A percentile compares a stretch with the other conserved stretches of the same genome.
These are phyloP conservation scores for Cataglyphis rosenhaueri DNA, from an alignment of 2,888 invertebrate species.

Conservation along the genomic window DNA sequence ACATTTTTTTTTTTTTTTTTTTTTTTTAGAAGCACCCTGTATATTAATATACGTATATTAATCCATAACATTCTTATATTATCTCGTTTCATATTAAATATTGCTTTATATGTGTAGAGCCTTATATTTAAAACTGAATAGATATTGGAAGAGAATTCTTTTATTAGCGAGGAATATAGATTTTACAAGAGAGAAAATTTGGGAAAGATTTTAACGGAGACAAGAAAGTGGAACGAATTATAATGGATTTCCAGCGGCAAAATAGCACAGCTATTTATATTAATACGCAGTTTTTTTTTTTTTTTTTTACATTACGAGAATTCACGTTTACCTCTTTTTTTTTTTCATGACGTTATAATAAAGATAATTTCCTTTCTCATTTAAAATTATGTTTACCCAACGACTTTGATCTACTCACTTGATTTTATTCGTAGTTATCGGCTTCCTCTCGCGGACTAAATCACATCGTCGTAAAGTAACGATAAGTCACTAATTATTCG, in stretches of 20 bases:
- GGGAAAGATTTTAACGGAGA: not conserved
- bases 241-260: slow-evolving; percentile 27
- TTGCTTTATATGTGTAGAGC: not conserved
- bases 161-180: not conserved
- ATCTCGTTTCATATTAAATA: not conserved
- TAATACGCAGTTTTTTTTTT: not conserved
- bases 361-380: slow-evolving; percentile 8
- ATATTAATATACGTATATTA: too few species aligned
- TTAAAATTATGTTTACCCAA: slow-evolving; percentile 10
- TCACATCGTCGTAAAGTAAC: slow-evolving; percentile 29
- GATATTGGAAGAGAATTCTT: not conserved
- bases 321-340: not conserved
- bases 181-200: not conserved
- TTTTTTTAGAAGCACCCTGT: too few species aligned
- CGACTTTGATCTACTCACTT: slow-evolving; percentile 6
- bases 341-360: slow-evolving; percentile 14
- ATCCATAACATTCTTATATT: not conserved
- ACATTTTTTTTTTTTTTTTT: too few species aligned
- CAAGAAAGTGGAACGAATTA: not conserved
- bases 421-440: slow-evolving; percentile 20
- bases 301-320: not conserved
- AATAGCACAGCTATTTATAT: not conserved
- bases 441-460: slow-evolving; percentile 1
- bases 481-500: slow-evolving; percentile 36
- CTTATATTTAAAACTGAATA: not conserved